Evolutionary conservation across 2,888 invertebrate genomes (phyloP).

Genomic region (Oscheius onirici): DNA sequence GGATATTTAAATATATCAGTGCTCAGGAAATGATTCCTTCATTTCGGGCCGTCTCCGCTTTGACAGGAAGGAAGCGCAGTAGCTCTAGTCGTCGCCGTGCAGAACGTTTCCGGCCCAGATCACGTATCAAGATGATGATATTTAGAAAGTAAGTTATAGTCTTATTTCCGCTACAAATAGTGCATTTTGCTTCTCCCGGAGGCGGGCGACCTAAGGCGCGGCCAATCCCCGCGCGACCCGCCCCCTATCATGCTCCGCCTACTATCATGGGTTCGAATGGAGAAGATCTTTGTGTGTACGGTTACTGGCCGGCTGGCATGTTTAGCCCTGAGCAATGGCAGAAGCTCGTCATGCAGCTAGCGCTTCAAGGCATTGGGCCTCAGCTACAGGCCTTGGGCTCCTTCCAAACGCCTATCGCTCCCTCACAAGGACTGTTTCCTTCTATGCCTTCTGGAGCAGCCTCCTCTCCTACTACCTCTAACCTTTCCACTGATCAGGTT

Average conservation of each 20-base stretch:
- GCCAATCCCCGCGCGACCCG: slow-evolving; percentile 30
- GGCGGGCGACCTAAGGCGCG: slow-evolving; percentile 14
- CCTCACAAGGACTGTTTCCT: slow-evolving; percentile 29
- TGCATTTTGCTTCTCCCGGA: slow-evolving; percentile 28
- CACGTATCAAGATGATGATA: slow-evolving; percentile 25
- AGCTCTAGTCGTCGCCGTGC: background rate
- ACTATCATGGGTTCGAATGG: slow-evolving; percentile 20
- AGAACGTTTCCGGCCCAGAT: slow-evolving; percentile 5
- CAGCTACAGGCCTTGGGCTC: slow-evolving; percentile 36
- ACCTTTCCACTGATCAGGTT: slow-evolving; percentile 53
- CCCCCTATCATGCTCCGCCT: slow-evolving; percentile 33
- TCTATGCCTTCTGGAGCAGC: slow-evolving; percentile 36
- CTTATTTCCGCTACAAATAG: slow-evolving; percentile 31
- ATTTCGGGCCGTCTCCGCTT: background rate
- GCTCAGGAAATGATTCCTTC: slow-evolving; percentile 22
- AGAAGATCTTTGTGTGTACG: slow-evolving; percentile 31
- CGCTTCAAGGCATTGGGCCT: slow-evolving; percentile 31
- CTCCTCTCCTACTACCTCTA: slow-evolving; percentile 50
- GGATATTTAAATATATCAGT: background rate
- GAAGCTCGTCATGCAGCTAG: slow-evolving; percentile 48
- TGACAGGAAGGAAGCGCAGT: slow-evolving; percentile 12
- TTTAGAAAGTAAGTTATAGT: background rate
- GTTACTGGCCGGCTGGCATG: slow-evolving; percentile 36
- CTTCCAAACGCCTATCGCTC: slow-evolving; percentile 30
- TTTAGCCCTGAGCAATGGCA: slow-evolving; percentile 51